Conservation (phyloP, 2,113 vertebrate genomes). For the Mustela lutreola region DNA sequence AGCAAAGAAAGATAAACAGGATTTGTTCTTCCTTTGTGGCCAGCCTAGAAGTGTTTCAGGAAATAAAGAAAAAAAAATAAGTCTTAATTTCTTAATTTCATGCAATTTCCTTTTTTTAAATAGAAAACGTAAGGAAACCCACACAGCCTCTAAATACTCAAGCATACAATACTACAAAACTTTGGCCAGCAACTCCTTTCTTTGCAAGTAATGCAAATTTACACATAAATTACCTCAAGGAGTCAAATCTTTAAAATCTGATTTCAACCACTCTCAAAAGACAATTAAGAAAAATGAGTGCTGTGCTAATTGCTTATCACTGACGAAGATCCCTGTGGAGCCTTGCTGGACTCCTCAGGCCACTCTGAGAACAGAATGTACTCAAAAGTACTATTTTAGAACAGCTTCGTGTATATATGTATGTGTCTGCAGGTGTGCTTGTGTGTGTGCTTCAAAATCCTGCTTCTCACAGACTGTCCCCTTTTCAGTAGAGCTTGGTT, state of each 20-base stretch:
- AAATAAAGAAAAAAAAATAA: background rate
- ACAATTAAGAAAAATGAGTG: background rate
- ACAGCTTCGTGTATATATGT: fast-evolving
- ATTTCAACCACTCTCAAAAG: background rate
- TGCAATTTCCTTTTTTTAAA: background rate
- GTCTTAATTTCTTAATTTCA: background rate
- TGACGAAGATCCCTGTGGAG: background rate
- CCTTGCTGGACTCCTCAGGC: background rate
- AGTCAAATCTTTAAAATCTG: background rate
- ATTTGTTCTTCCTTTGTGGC: background rate
- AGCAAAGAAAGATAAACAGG: background rate
- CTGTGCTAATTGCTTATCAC: background rate
- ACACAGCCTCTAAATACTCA: background rate
- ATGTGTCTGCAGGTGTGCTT: background rate
- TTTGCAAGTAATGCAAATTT: background rate
- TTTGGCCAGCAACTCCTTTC: background rate
- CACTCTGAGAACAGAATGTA: background rate
- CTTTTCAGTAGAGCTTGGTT: background rate
- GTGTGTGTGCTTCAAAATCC: background rate
- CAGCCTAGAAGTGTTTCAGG: background rate
- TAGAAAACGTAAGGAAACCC: background rate
- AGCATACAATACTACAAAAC: background rate
- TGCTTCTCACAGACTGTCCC: background rate
- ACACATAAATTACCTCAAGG: background rate
- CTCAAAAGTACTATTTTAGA: background rate